Percentiles rank a stretch among this genome's conserved stretches.
Conservation (phyloP, 2,888 invertebrate species). For the Tetramorium bicarinatum region DNA sequence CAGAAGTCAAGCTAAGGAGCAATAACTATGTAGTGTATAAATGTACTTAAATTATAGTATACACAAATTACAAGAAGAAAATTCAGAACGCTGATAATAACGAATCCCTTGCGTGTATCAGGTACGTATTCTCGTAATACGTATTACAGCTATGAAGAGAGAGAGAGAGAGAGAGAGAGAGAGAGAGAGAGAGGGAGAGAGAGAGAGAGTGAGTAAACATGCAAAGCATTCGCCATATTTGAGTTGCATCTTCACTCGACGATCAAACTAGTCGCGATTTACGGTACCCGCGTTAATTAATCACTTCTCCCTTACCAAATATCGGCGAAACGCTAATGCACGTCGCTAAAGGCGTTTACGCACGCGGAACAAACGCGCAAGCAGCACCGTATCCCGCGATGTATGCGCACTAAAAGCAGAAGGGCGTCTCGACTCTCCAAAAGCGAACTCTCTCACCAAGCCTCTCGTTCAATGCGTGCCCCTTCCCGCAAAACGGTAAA, state of each 20-base stretch:
- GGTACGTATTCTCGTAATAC: not conserved
- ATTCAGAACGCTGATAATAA: not conserved
- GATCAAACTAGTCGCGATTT: slow-evolving; percentile 13
- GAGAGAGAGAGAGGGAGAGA: not conserved
- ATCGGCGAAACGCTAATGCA: slow-evolving; percentile 28
- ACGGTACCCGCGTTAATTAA: slow-evolving; percentile 35
- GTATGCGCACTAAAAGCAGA: slow-evolving; percentile 5
- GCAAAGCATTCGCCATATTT: not conserved
- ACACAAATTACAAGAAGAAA: not conserved
- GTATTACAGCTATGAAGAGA: not conserved
- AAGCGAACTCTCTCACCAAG: not conserved
- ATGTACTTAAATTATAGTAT: not conserved
- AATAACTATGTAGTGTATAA: not conserved
- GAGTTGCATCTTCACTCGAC: not conserved
- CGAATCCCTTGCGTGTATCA: too few relatives aligned
- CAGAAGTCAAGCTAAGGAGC: not conserved
- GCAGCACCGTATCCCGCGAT: not conserved
- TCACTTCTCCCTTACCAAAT: slow-evolving; percentile 28
- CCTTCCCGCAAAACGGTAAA: slow-evolving; percentile 29
- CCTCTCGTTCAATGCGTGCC: not conserved
- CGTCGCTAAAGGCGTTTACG: slow-evolving; percentile 18
- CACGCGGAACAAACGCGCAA: slow-evolving; percentile 8
- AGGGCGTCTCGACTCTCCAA: not conserved
- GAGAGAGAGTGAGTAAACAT: not conserved
- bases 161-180: not conserved